Conservation (phyloP, 2,113 vertebrate species). For the Hypocryptadius cinnamomeus region DNA sequence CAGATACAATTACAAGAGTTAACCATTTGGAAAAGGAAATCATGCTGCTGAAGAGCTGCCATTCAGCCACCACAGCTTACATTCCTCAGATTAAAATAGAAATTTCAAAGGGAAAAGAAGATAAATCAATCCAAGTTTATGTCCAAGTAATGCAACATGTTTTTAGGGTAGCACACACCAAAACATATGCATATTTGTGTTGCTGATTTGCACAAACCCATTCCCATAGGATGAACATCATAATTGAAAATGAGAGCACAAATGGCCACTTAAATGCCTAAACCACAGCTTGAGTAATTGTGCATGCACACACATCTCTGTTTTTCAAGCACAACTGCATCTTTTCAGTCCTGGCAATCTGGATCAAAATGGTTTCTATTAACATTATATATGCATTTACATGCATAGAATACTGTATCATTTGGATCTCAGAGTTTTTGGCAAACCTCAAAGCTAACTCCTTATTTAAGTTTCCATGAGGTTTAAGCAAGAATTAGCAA, state of each 20-base stretch:
- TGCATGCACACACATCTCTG: background rate
- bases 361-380: background rate
- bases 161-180: background rate
- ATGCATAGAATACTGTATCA: background rate
- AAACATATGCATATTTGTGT: constrained; percentile 16
- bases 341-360: constrained; percentile 8
- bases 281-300: background rate
- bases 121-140: constrained; percentile 1
- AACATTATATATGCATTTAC: background rate
- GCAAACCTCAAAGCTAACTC: background rate
- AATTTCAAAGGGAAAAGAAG: background rate
- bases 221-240: background rate
- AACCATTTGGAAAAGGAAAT: constrained; percentile 44
- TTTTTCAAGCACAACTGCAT: constrained; percentile 29
- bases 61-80: background rate
- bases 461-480: background rate
- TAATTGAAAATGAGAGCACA: background rate
- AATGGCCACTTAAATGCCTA: constrained; percentile 17
- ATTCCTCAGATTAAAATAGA: background rate
- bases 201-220: constrained; percentile 1
- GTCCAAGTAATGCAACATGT: background rate
- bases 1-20: constrained; percentile 37
- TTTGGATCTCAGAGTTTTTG: background rate
- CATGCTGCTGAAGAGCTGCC: background rate
- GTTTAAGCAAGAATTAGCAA: background rate